These are phyloP conservation scores for Orius insidiosus DNA, from an alignment of 1,140 invertebrate genomes.

Conservation along the genomic window DNA sequence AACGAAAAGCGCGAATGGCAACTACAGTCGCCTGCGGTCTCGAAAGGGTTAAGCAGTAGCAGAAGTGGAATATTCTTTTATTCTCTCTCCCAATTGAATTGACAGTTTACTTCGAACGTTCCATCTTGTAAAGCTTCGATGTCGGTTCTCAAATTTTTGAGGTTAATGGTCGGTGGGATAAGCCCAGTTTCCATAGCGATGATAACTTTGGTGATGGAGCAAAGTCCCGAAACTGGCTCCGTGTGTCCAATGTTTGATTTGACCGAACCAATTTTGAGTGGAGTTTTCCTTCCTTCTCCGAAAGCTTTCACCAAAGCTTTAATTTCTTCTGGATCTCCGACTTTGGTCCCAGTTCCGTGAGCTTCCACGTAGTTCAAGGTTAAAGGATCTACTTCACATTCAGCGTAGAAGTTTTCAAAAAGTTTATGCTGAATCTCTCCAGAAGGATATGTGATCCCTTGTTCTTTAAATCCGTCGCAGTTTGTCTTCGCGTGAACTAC, in stretches of 20 bases:
- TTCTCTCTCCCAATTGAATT: too few relatives aligned
- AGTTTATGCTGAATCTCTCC: constrained; percentile 62
- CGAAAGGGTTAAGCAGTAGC: too few relatives aligned
- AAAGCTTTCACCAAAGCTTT: constrained; percentile 70
- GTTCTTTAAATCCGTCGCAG: constrained; percentile 75
- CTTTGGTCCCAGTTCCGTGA: constrained; percentile 62
- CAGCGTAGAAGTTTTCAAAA: constrained; percentile 69
- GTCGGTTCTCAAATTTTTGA: constrained; percentile 42
- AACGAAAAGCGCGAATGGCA: too few relatives aligned
- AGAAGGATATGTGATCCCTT: constrained; percentile 83
- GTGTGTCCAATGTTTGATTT: constrained; percentile 90
- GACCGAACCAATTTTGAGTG: constrained; percentile 70
- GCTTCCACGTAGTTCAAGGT: constrained; percentile 71
- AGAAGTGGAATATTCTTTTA: too few relatives aligned
- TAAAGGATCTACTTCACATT: constrained; percentile 54
- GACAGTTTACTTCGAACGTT: constrained; percentile 31
- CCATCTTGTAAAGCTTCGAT: constrained; percentile 48
- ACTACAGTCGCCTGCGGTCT: too few relatives aligned
- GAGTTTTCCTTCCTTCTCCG: constrained; percentile 42
- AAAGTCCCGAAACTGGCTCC: constrained; percentile 75
- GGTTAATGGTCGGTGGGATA: constrained; percentile 59
- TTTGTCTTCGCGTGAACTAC: constrained; percentile 55
- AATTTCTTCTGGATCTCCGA: constrained; percentile 77
- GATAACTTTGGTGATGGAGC: constrained; percentile 59
- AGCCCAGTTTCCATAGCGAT: constrained; percentile 47